Percentiles rank a stretch among this genome's conserved stretches.
Evolutionary conservation across 2,888 invertebrate genomes (phyloP).

Genomic region (Nezara viridula): DNA sequence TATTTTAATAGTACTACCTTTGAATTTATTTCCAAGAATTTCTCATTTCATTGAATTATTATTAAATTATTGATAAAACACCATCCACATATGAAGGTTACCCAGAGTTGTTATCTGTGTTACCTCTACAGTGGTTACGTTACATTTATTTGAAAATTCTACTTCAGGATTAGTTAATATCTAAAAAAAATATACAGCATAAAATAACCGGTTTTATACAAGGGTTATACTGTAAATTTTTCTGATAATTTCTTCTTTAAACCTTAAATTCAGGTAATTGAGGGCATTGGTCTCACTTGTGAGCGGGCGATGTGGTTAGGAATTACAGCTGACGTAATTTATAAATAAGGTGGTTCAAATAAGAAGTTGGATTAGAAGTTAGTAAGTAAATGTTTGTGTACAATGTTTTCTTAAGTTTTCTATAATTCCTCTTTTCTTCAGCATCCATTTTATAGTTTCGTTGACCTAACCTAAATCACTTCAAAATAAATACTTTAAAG

Average conservation of each 20-base stretch:
- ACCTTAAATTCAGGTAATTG: background rate
- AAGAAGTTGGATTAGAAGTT: constrained; percentile 47
- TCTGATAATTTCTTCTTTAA: background rate
- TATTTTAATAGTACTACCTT: no score
- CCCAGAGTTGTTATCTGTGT: background rate
- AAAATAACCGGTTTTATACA: background rate
- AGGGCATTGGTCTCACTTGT: constrained; percentile 54
- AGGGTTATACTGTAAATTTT: background rate
- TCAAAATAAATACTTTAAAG: constrained; percentile 2
- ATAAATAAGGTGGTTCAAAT: constrained; percentile 59
- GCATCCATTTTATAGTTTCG: background rate
- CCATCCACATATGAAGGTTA: background rate
- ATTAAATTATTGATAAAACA: background rate
- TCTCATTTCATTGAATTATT: background rate
- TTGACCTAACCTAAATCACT: constrained; percentile 32
- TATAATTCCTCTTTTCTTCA: background rate
- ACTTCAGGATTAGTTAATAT: background rate
- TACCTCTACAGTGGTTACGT: constrained; percentile 30
- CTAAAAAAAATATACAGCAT: background rate
- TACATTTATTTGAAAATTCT: background rate
- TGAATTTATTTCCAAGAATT: background rate
- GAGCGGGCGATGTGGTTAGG: constrained; percentile 53
- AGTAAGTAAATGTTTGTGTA: constrained; percentile 49
- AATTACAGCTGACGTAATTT: constrained; percentile 58
- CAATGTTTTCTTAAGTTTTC: background rate